Evolutionary conservation across 1,140 invertebrate genomes (phyloP).

Genomic region (Theocolax elegans): DNA sequence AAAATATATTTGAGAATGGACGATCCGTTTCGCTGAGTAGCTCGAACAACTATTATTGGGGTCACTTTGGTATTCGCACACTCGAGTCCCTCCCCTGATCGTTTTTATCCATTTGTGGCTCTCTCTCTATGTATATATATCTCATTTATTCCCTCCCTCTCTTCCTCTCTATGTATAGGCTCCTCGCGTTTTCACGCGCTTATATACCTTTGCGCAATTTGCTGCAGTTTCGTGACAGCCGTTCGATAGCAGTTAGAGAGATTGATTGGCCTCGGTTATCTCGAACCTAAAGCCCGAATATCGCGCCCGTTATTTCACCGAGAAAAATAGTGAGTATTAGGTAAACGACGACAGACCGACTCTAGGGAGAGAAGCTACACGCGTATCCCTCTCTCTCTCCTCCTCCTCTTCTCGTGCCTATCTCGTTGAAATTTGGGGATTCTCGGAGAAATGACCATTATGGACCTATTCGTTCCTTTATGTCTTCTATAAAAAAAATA

Average conservation of each 20-base stretch:
- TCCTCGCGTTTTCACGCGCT: not conserved
- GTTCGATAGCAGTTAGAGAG: slow-evolving; percentile 45
- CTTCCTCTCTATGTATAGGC: no score
- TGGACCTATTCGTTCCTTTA: no score
- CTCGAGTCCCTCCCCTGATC: not conserved
- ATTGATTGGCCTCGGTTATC: slow-evolving; percentile 44
- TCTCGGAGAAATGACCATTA: not conserved
- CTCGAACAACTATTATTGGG: no score
- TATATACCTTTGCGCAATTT: slow-evolving; percentile 16
- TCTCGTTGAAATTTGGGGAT: not conserved
- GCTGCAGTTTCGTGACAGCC: slow-evolving; percentile 39
- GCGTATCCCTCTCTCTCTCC: not conserved
- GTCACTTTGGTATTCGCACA: no score
- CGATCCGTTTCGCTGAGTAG: no score
- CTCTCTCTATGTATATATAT: no score
- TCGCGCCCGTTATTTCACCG: not conserved
- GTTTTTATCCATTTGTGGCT: not conserved
- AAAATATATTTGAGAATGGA: no score
- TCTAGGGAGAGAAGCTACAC: not conserved
- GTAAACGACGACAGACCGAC: slow-evolving; percentile 30
- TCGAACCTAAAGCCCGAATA: not conserved
- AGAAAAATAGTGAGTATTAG: slow-evolving; percentile 43
- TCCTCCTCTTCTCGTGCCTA: not conserved
- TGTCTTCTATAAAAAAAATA: no score
- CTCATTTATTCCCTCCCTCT: no score